Evolutionary conservation across 2,888 invertebrate species (phyloP).

Genomic region (Branchinecta sandiegonensis): DNA sequence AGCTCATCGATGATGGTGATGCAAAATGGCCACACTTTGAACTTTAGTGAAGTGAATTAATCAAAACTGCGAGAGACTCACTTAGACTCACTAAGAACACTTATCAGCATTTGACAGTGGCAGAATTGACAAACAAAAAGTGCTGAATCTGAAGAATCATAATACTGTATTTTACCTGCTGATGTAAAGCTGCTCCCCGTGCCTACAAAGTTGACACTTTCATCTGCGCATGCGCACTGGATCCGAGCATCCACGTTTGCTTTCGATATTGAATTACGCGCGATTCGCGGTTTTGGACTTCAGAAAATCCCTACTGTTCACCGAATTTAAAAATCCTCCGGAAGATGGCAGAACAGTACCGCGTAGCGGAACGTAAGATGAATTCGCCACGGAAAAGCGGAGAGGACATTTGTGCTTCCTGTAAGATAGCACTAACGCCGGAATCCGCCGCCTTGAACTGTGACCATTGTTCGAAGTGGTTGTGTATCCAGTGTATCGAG

Average conservation of each 20-base stretch:
- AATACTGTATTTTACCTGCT: background rate
- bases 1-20: too few relatives aligned
- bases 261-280: background rate
- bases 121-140: background rate
- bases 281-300: background rate
- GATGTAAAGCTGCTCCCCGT: background rate
- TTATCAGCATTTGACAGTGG: background rate
- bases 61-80: background rate
- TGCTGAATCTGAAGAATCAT: background rate
- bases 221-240: constrained; percentile 10
- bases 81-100: too few relatives aligned
- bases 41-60: background rate
- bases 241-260: constrained; percentile 2
- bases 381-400: background rate
- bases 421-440: too few relatives aligned
- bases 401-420: too few relatives aligned
- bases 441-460: background rate
- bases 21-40: too few relatives aligned
- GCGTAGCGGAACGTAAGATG: constrained; percentile 14
- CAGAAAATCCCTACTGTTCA: background rate
- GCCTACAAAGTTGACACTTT: constrained; percentile 2
- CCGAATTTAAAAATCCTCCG: background rate
- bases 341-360: constrained; percentile 5
- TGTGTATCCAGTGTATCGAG: background rate
- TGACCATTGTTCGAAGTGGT: constrained; percentile 6